Conservation (phyloP, 35 echinoderm and acorn worm species). For the Stichopus chloronotus region DNA sequence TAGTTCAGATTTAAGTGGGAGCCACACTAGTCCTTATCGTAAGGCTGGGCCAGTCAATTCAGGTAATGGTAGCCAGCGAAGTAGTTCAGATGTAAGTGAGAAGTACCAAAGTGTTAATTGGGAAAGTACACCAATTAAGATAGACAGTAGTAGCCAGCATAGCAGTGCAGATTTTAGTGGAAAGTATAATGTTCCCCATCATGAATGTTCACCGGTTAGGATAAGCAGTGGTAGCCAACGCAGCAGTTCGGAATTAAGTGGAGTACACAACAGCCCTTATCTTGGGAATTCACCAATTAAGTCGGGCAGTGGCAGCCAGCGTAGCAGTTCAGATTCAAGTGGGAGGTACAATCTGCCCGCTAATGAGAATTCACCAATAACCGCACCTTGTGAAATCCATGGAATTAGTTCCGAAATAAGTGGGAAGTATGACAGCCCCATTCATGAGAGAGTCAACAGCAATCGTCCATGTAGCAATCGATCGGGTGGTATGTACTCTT, state of each 20-base stretch:
- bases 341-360: background rate
- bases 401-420: background rate
- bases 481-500: background rate
- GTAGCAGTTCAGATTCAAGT: background rate
- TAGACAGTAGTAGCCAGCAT: background rate
- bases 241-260: background rate
- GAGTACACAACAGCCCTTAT: background rate
- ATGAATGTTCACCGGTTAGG: background rate
- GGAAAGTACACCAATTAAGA: background rate
- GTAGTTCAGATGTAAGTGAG: background rate
- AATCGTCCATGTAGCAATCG: background rate
- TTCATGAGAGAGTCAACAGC: background rate
- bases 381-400: background rate
- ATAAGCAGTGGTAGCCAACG: background rate
- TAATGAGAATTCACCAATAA: background rate
- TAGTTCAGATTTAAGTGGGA: constrained; percentile 2
- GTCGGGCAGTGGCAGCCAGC: background rate
- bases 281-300: background rate
- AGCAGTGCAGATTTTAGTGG: background rate
- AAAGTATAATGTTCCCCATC: background rate
- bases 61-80: background rate
- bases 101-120: background rate
- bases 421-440: background rate
- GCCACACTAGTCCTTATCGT: background rate
- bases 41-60: background rate